Percentiles rank a stretch among this genome's conserved stretches.
These are phyloP conservation scores for Lamprologus tigripictilis DNA, from an alignment of 2,113 vertebrate species.

Conservation along the genomic window DNA sequence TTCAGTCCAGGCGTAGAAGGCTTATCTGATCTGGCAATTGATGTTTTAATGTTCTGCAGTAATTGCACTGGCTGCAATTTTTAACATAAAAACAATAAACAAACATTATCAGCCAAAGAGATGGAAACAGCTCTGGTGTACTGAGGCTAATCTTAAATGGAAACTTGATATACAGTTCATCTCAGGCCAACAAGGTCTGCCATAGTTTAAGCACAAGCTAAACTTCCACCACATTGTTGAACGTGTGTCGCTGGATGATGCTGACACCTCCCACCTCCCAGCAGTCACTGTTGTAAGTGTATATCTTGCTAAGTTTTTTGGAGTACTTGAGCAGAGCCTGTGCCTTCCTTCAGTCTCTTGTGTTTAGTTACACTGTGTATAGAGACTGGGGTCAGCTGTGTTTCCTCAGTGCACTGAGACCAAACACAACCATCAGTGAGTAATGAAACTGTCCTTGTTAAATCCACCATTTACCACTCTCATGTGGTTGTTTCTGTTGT, in stretches of 20 bases:
- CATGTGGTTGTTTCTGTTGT: not conserved
- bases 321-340: not conserved
- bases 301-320: not conserved
- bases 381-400: slow-evolving; percentile 31
- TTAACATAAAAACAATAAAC: not conserved
- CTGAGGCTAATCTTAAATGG: not conserved
- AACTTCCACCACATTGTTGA: not conserved
- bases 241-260: not conserved
- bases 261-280: not conserved
- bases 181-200: not conserved
- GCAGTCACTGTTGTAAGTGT: not conserved
- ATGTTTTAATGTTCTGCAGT: not conserved
- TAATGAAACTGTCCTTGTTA: slow-evolving; percentile 51
- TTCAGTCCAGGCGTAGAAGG: slow-evolving; percentile 8
- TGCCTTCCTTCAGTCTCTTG: not conserved
- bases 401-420: slow-evolving; percentile 28
- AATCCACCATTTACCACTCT: slow-evolving; percentile 17
- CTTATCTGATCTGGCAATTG: slow-evolving; percentile 31
- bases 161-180: not conserved
- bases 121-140: not conserved
- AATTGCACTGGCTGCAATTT: not conserved
- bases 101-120: not conserved
- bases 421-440: slow-evolving; percentile 42
- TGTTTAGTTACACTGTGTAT: slow-evolving; percentile 29
- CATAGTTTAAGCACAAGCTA: not conserved